Conservation (phyloP, 2,888 invertebrate genomes). For the Sialis fuliginosa region DNA sequence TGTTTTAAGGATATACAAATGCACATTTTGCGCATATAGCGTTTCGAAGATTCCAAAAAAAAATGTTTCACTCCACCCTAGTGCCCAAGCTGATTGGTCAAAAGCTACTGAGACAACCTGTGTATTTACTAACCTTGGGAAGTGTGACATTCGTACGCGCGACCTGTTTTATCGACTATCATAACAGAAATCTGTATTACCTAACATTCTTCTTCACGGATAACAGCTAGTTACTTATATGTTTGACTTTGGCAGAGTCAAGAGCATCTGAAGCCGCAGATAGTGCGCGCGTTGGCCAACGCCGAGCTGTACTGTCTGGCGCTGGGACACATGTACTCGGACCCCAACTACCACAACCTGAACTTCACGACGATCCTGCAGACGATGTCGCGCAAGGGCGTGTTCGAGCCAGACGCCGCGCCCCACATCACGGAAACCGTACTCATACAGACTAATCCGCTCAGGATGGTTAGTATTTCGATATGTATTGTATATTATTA, state of each 20-base stretch:
- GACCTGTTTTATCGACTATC: too few relatives aligned
- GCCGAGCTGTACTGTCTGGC: slow-evolving; percentile 91
- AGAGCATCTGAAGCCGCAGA: slow-evolving; percentile 84
- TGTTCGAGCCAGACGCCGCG: slow-evolving; percentile 69
- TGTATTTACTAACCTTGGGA: too few relatives aligned
- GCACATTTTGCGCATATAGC: too few relatives aligned
- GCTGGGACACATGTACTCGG: slow-evolving; percentile 86
- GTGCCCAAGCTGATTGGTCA: too few relatives aligned
- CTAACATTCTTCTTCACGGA: too few relatives aligned
- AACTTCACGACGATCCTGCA: slow-evolving; percentile 93
- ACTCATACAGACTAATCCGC: slow-evolving; percentile 87
- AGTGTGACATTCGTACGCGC: too few relatives aligned
- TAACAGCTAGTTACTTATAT: too few relatives aligned
- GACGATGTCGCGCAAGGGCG: slow-evolving; percentile 80
- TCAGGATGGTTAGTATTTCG: slow-evolving; percentile 60
- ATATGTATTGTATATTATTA: not conserved
- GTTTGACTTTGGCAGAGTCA: slow-evolving; percentile 53
- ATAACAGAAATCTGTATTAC: too few relatives aligned
- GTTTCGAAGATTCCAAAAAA: too few relatives aligned
- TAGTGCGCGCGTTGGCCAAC: slow-evolving; percentile 79
- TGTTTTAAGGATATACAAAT: too few relatives aligned
- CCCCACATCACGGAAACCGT: slow-evolving; percentile 87
- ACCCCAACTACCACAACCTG: slow-evolving; percentile 88
- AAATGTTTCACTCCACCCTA: too few relatives aligned
- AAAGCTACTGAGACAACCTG: too few relatives aligned